Percentiles rank a stretch among this genome's conserved stretches.
Conservation (phyloP, 2,888 invertebrate species). For the Azorinus chamasolen region DNA sequence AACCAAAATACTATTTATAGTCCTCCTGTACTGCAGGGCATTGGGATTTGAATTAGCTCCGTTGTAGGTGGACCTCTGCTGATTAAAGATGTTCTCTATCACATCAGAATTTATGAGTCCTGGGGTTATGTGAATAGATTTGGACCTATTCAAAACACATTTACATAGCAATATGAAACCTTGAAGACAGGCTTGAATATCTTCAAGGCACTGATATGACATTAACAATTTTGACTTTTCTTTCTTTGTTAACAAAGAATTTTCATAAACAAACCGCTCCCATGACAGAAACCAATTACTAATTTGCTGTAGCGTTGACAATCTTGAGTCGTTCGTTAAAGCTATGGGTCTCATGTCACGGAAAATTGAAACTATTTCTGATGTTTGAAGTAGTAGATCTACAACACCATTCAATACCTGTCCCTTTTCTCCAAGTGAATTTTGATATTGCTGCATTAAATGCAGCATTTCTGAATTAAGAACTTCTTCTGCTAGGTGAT, state of each 20-base stretch:
- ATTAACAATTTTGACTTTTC: too few species aligned
- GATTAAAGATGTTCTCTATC: too few species aligned
- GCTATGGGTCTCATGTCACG: conserved; percentile 24
- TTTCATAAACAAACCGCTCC: conserved; percentile 7
- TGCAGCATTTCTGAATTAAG: conserved; percentile 51
- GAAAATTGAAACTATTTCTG: conserved; percentile 32
- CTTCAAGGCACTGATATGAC: too few species aligned
- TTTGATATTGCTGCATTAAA: conserved; percentile 33
- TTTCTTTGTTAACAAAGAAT: conserved; percentile 49
- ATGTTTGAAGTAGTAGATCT: conserved; percentile 31
- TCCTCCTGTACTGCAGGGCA: conserved; percentile 41
- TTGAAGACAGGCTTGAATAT: conserved; percentile 46
- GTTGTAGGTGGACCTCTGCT: too few species aligned
- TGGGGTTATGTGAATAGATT: too few species aligned
- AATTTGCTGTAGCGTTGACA: conserved; percentile 16
- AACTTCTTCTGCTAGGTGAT: conserved; percentile 60
- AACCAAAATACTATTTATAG: conserved; percentile 48
- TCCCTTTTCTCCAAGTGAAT: conserved; percentile 31
- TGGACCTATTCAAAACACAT: conserved; percentile 3
- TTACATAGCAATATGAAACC: conserved; percentile 50
- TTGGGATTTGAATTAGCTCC: conserved; percentile 61
- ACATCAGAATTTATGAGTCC: too few species aligned
- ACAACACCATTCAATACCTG: conserved; percentile 33
- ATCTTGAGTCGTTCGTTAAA: conserved; percentile 23
- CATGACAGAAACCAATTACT: conserved; percentile 18